Base-by-base conservation (phyloP, 2,888 invertebrate genomes). In the Pristionchus entomophagus region DNA sequence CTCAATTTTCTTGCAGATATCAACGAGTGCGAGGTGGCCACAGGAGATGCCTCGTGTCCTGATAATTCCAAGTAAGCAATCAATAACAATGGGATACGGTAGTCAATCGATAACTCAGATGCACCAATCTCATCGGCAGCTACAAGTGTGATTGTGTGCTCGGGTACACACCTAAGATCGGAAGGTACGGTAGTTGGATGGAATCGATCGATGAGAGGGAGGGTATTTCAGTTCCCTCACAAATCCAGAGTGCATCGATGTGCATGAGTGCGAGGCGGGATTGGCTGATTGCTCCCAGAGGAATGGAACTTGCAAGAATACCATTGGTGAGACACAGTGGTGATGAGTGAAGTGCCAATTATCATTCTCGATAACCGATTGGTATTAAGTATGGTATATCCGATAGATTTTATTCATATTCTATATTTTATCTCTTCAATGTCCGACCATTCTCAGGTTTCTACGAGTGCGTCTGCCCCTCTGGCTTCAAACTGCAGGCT, bases 291-390 rank as follows among this genome's bases (percentile, higher is more conserved):
- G 86, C 49, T 56, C 26, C 38, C 10, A 22, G 29, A 86, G 62
- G 41, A 86, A 86, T 59, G 83, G 49, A 0, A 86, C 86, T 14
- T 86, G 86, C 41, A 65, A 81, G 32, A 86, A 86, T 49, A 86
- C 83, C 0, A 22, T 86, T 32, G 86, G 78, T 80, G 4, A 77
- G 77, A 35, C 4, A 19, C 2, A 14, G 45, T 10, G 45, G 45
- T 6, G 45, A 14, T 10, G 45, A 45, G 45, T 45, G 14, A 45
- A 45, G 14, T 10, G 45, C 45, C 8, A 45, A 45, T 45, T 45
- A 45, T 10, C 14, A 14, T 10, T 6, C 45, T 14, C 6, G 45
- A 14, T 6, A 14, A 45, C 8, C 6, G 45, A 6, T 45, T 45
- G 14, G 14, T 45, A 45, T 6, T 14, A 45, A 10, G 45, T 45